Evolutionary conservation across 2,888 invertebrate genomes (phyloP).

Genomic region (Chaetogeoica ovagalla): DNA sequence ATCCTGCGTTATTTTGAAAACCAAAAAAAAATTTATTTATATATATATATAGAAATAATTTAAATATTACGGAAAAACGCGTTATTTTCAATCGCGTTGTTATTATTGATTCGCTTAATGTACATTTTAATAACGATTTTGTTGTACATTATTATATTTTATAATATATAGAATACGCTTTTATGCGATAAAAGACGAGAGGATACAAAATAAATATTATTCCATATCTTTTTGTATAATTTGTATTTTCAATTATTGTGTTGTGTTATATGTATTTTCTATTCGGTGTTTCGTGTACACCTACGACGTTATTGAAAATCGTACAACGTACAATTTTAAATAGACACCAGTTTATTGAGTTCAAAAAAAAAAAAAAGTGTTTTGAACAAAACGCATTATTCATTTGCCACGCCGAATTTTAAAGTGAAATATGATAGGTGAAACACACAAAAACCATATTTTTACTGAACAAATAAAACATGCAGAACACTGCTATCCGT

Average conservation of each 20-base stretch:
- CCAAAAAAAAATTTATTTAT: background rate
- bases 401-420: background rate
- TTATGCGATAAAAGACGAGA: background rate
- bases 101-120: background rate
- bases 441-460: slow-evolving; percentile 24
- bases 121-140: background rate
- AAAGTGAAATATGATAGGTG: background rate
- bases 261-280: background rate
- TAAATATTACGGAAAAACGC: background rate
- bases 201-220: background rate
- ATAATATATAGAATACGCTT: background rate
- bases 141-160: background rate
- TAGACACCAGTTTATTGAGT: background rate
- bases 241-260: background rate
- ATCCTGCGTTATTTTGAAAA: background rate
- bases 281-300: background rate
- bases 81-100: background rate
- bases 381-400: slow-evolving; percentile 20
- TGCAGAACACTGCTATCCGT: background rate
- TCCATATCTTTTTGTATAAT: background rate
- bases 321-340: background rate
- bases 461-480: slow-evolving; percentile 24
- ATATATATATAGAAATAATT: background rate
- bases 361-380: background rate
- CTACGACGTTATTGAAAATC: background rate